Conservation (phyloP, 2,888 invertebrate genomes). For the Stenolophus ochropezus region DNA sequence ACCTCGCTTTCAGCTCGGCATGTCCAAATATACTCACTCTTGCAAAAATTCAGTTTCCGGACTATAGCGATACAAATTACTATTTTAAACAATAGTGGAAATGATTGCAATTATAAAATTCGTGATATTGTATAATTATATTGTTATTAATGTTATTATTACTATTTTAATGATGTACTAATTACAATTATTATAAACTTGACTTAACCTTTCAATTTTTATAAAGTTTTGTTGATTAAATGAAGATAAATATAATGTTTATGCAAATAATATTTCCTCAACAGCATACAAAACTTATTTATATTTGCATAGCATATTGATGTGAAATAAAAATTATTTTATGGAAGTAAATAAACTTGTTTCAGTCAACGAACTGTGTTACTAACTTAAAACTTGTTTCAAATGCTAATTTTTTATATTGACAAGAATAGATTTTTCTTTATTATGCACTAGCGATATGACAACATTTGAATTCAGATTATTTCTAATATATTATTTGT, state of each 20-base stretch:
- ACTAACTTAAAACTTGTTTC: not conserved
- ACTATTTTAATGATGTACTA: not conserved
- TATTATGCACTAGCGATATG: too few relatives aligned
- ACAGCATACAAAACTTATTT: not conserved
- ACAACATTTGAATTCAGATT: too few relatives aligned
- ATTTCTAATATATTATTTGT: too few relatives aligned
- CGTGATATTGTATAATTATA: not conserved
- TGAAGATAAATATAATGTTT: too few relatives aligned
- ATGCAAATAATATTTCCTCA: too few relatives aligned
- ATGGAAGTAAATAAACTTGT: not conserved
- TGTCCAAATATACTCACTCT: not conserved
- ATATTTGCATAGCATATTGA: not conserved
- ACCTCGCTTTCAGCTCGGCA: too few relatives aligned
- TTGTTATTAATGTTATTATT: not conserved
- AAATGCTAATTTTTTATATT: not conserved
- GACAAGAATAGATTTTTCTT: not conserved
- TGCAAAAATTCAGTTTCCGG: not conserved
- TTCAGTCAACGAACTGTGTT: not conserved
- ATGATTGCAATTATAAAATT: not conserved
- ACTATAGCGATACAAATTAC: not conserved
- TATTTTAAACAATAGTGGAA: too few relatives aligned
- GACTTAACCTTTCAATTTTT: not conserved
- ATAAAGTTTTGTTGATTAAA: not conserved
- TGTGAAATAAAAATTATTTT: conserved; percentile 12
- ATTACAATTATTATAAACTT: not conserved